Percentiles rank a stretch among this genome's conserved stretches.
Evolutionary conservation across 2,113 vertebrate genomes (phyloP).

Genomic region (Malurus melanocephalus): DNA sequence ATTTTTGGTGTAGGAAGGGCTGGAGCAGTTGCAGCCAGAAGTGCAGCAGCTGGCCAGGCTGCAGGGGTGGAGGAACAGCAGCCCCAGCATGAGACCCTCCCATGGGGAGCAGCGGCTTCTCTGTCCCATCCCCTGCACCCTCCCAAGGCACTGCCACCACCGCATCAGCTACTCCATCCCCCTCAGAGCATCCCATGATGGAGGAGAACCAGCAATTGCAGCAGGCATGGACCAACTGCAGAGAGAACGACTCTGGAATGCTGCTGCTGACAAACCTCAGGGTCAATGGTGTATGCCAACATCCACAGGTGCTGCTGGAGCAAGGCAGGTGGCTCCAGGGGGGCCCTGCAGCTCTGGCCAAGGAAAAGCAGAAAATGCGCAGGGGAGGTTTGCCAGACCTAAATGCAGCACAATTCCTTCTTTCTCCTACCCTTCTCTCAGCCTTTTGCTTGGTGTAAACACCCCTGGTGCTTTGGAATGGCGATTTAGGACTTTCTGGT

Average conservation of each 20-base stretch:
- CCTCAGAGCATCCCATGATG: accelerated
- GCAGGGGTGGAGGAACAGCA: accelerated
- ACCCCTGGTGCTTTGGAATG: not conserved
- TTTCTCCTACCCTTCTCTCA: not conserved
- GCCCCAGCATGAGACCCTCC: accelerated
- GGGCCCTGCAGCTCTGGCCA: not conserved
- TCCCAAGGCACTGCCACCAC: not conserved
- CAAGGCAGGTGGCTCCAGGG: not conserved
- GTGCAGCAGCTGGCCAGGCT: not conserved
- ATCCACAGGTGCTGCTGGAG: not conserved
- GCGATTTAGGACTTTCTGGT: not conserved
- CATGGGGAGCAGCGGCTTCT: not conserved
- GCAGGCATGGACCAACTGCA: not conserved
- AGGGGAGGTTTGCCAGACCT: not conserved
- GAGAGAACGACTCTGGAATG: not conserved
- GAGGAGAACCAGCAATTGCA: not conserved
- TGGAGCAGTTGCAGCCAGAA: not conserved
- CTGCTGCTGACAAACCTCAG: not conserved
- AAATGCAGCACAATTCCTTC: not conserved
- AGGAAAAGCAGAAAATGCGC: not conserved
- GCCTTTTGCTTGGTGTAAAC: not conserved
- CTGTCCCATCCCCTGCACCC: not conserved
- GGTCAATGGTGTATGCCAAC: not conserved
- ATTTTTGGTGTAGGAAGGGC: not conserved
- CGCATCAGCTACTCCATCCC: not conserved